These are phyloP conservation scores for Chironomus tentans DNA, from an alignment of 2,888 invertebrate genomes.

Conservation along the genomic window DNA sequence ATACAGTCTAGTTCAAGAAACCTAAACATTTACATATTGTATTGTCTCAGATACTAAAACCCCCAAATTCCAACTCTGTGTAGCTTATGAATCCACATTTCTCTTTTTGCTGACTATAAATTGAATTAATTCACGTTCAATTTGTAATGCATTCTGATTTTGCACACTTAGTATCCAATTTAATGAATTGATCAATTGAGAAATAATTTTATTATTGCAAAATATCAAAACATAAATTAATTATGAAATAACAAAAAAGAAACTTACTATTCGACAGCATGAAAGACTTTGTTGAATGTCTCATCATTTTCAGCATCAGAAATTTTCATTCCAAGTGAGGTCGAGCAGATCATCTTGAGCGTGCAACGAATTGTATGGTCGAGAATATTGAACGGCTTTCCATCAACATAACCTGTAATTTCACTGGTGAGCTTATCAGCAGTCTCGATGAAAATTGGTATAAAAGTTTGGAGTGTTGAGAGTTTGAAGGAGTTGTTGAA, in stretches of 20 bases:
- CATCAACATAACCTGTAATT: slow-evolving; percentile 11
- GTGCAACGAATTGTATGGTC: slow-evolving; percentile 27
- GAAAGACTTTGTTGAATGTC: slow-evolving; percentile 20
- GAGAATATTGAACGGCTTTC: slow-evolving; percentile 22
- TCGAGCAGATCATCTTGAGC: slow-evolving; percentile 28
- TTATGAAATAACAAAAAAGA: not conserved
- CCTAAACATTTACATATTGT: too few species aligned
- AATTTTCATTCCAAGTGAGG: slow-evolving; percentile 20
- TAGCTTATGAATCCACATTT: too few species aligned
- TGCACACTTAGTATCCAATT: not conserved
- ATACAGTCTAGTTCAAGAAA: too few species aligned
- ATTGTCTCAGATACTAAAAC: too few species aligned
- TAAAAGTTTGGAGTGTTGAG: slow-evolving; percentile 31
- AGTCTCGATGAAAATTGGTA: slow-evolving; percentile 31
- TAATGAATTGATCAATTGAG: too few species aligned
- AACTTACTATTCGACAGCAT: slow-evolving; percentile 24
- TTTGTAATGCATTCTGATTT: not conserved
- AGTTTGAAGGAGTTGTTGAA: slow-evolving; percentile 32
- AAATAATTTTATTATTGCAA: too few species aligned
- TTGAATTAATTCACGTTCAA: not conserved
- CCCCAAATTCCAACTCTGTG: too few species aligned
- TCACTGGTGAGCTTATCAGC: slow-evolving; percentile 20
- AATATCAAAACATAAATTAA: not conserved
- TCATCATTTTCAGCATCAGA: slow-evolving; percentile 15
- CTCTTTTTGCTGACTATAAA: too few species aligned